Conservation (phyloP, 2,888 invertebrate genomes). For the Acronicta aceris region DNA sequence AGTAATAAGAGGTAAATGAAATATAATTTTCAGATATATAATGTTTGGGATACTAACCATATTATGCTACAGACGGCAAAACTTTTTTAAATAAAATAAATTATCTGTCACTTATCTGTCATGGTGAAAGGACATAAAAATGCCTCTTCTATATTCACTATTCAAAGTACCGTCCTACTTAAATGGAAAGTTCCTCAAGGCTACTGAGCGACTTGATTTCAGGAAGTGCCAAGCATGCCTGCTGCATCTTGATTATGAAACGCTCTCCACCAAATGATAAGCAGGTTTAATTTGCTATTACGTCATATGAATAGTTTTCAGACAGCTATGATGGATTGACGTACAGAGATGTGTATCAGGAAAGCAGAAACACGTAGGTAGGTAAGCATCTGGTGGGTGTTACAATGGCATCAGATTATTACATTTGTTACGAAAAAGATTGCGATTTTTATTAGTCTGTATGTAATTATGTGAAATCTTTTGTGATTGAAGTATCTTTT, state of each 20-base stretch:
- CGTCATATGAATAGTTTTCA: conserved; percentile 40
- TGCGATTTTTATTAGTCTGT: conserved; percentile 38
- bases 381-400: conserved; percentile 44
- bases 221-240: conserved; percentile 53
- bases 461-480: conserved; percentile 42
- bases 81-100: too few relatives aligned
- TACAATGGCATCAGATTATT: conserved; percentile 47
- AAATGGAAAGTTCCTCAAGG: conserved; percentile 51
- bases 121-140: neutral
- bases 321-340: conserved; percentile 56
- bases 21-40: too few relatives aligned
- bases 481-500: conserved; percentile 19
- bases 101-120: neutral
- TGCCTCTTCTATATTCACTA: neutral
- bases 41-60: too few relatives aligned
- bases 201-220: conserved; percentile 38
- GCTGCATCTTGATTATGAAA: conserved; percentile 49
- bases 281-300: conserved; percentile 40
- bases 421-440: conserved; percentile 46
- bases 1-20: too few relatives aligned
- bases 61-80: too few relatives aligned
- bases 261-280: conserved; percentile 32
- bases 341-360: conserved; percentile 53
- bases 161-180: conserved; percentile 29
- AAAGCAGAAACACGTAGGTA: conserved; percentile 36